phyloP scores from a whole-genome alignment of 92 coral and sea anemone species.

The Scolanthus callimorphus region DNA sequence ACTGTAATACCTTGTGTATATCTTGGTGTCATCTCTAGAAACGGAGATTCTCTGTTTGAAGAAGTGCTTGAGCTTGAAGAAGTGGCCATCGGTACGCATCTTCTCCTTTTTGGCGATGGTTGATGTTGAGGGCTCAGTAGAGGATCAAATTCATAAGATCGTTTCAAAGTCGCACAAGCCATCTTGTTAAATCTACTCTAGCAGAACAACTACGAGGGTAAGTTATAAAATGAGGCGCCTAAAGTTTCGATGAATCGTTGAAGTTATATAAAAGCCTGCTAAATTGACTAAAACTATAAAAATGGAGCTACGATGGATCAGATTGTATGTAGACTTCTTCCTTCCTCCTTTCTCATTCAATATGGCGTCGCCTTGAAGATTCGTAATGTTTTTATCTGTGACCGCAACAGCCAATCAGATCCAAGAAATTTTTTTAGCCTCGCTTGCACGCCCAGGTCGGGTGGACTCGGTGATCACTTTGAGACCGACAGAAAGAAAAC shows the following conservation, averaged over 20 bases:
- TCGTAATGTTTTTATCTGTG: conserved; percentile 29
- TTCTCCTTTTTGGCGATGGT: conserved; percentile 93
- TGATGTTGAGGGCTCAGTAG: conserved; percentile 95
- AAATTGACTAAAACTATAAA: background rate
- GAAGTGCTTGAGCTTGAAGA: conserved; percentile 57
- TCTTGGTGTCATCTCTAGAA: conserved; percentile 86
- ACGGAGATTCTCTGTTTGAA: conserved; percentile 74
- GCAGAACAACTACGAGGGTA: background rate
- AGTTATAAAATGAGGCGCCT: conserved; percentile 13
- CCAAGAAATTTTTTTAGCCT: too few relatives aligned
- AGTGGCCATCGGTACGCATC: conserved; percentile 74
- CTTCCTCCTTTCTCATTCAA: conserved; percentile 1
- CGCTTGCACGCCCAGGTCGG: too few relatives aligned
- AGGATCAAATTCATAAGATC: conserved; percentile 98
- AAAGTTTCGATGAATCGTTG: background rate
- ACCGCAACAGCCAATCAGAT: conserved; percentile 26
- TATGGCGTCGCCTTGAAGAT: conserved; percentile 32
- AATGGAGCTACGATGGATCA: conserved; percentile 15
- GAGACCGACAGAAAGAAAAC: too few relatives aligned
- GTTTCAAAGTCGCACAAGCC: conserved; percentile 99
- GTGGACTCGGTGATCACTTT: too few relatives aligned
- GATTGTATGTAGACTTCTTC: conserved; percentile 6
- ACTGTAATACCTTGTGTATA: conserved; percentile 96
- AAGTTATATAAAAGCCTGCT: background rate
- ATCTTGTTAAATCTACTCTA: conserved; percentile 24